Percentiles rank a stretch among this genome's conserved stretches.
These are phyloP conservation scores for Anthopleura sola DNA, from an alignment of 64 coral and sea anemone species.

Conservation along the genomic window DNA sequence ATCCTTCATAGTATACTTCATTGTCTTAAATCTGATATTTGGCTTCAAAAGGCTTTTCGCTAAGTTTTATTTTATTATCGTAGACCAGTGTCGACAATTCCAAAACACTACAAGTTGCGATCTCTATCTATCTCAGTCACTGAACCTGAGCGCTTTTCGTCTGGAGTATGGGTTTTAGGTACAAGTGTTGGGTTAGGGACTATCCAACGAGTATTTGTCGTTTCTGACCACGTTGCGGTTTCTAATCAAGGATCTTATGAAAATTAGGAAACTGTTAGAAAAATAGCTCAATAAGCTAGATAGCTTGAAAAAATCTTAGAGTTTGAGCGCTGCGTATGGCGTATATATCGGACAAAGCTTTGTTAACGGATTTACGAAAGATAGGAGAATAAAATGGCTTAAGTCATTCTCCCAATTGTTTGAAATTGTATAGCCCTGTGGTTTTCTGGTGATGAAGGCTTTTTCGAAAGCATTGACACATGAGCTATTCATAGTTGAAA, in stretches of 20 bases:
- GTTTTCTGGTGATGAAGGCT: constrained; percentile 33
- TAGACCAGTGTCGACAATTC: constrained; percentile 2
- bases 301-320: neutral
- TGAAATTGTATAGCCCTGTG: constrained; percentile 29
- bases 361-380: constrained; percentile 6
- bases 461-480: constrained; percentile 32
- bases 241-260: constrained; percentile 6
- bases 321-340: neutral
- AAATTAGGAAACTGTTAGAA: constrained; percentile 11
- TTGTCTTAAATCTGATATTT: constrained; percentile 25
- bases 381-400: neutral
- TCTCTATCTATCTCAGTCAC: constrained; percentile 21
- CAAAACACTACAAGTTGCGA: constrained; percentile 12
- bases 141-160: neutral
- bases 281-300: neutral
- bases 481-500: constrained; percentile 36
- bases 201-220: neutral
- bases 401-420: constrained; percentile 10
- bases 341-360: neutral
- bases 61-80: constrained; percentile 4
- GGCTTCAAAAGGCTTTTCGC: constrained; percentile 13
- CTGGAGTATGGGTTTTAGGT: neutral
- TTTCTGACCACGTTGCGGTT: constrained; percentile 9
- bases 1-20: neutral
- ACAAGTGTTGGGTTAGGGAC: constrained; percentile 7